Percentiles rank a stretch among this genome's conserved stretches.
Evolutionary conservation across 2,797 vertebrate species (phyloP).

Genomic region (Eupleurogrammus muticus): DNA sequence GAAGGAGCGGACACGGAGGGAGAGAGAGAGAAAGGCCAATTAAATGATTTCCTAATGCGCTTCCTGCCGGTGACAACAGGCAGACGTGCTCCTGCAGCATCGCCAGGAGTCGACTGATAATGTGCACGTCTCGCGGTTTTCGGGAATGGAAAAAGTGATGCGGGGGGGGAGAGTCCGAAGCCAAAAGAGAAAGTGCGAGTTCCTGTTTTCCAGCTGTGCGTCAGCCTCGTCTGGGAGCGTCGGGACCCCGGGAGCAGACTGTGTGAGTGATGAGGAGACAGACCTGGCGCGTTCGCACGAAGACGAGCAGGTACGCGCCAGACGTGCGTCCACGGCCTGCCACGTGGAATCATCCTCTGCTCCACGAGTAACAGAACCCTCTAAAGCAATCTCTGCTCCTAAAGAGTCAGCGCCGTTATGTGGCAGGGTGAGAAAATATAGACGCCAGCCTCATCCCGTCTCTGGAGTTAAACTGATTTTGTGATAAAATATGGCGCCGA

Average conservation of each 20-base stretch:
- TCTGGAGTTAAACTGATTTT: conserved; percentile 84
- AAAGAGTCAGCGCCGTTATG: conserved; percentile 18
- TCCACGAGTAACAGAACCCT: conserved; percentile 15
- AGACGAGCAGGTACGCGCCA: conserved; percentile 34
- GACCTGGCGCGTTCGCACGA: conserved; percentile 48
- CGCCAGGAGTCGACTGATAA: conserved; percentile 27
- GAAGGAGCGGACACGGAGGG: conserved; percentile 45
- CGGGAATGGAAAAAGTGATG: conserved; percentile 15
- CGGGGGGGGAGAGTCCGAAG: conserved; percentile 30
- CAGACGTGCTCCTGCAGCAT: conserved; percentile 18
- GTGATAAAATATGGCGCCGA: conserved; percentile 76
- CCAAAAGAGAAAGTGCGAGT: conserved; percentile 42
- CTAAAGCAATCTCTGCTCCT: conserved; percentile 32
- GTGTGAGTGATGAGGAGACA: conserved; percentile 66
- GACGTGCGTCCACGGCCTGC: not conserved
- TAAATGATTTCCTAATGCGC: conserved; percentile 61
- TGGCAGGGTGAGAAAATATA: conserved; percentile 15
- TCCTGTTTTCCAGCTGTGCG: conserved; percentile 61
- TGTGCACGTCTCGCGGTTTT: conserved; percentile 5
- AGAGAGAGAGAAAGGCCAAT: conserved; percentile 65
- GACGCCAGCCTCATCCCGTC: conserved; percentile 23
- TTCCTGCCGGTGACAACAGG: conserved; percentile 24
- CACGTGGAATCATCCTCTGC: not conserved
- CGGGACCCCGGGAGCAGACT: conserved; percentile 36
- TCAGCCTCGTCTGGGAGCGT: conserved; percentile 38